A percentile compares a stretch with the other conserved stretches of the same genome.
These are phyloP conservation scores for Chloebia gouldiae DNA, from an alignment of 2,113 vertebrate genomes.

Conservation along the genomic window DNA sequence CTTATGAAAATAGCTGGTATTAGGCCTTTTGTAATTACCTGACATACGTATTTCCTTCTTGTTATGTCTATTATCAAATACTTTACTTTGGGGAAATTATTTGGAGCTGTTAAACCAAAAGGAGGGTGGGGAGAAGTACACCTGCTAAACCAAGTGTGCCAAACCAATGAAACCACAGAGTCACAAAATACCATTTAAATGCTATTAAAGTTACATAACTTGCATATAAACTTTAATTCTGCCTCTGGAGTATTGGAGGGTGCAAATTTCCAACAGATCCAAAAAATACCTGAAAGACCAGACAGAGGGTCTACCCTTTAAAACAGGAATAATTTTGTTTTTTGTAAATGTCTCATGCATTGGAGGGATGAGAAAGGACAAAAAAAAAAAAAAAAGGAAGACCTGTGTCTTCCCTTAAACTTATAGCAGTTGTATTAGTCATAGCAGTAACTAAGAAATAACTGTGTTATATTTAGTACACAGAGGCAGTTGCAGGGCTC, in stretches of 20 bases:
- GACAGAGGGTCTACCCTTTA: neutral
- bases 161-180: neutral
- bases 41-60: neutral
- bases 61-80: neutral
- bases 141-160: neutral
- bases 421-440: neutral
- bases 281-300: neutral
- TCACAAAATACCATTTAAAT: neutral
- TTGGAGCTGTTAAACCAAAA: neutral
- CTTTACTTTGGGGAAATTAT: neutral
- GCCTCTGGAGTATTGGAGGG: neutral
- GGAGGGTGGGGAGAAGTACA: fast-evolving
- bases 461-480: too few relatives aligned
- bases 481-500: neutral
- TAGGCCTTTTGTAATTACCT: neutral
- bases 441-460: neutral
- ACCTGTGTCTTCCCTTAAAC: neutral
- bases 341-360: neutral
- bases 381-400: neutral
- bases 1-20: neutral
- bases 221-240: neutral
- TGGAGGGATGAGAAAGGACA: neutral
- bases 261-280: neutral
- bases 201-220: neutral
- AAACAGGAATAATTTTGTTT: neutral